Evolutionary conservation across 2,888 invertebrate genomes (phyloP).

Genomic region (Chrysomela aeneicollis): DNA sequence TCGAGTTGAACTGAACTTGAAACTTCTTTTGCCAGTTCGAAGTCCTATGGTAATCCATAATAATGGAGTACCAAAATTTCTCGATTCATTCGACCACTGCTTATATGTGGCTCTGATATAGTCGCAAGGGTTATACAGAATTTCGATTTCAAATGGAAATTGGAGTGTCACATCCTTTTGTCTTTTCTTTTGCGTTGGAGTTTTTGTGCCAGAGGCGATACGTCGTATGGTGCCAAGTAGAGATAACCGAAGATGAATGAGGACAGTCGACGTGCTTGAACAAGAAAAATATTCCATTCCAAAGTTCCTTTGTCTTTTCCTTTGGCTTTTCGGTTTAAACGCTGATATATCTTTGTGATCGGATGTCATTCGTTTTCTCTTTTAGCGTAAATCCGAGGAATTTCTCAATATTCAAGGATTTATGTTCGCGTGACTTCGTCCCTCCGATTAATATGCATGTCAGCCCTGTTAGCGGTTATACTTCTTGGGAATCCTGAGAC

Average conservation of each 20-base stretch:
- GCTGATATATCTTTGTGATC: constrained; percentile 48
- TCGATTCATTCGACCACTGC: constrained; percentile 29
- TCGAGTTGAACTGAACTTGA: too few relatives aligned
- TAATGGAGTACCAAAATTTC: not conserved
- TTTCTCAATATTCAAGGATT: constrained; percentile 50
- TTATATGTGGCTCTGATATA: constrained; percentile 51
- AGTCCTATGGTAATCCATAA: too few relatives aligned
- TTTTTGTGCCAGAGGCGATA: constrained; percentile 57
- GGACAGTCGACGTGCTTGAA: constrained; percentile 57
- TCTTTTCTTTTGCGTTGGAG: constrained; percentile 53
- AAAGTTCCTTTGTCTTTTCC: constrained; percentile 55
- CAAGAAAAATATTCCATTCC: constrained; percentile 58
- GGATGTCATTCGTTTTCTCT: constrained; percentile 43
- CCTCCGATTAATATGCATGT: constrained; percentile 46
- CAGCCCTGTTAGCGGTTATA: constrained; percentile 42
- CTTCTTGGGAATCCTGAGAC: constrained; percentile 47
- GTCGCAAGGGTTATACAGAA: constrained; percentile 51
- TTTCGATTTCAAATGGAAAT: constrained; percentile 62
- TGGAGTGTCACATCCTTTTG: constrained; percentile 62
- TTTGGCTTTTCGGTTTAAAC: constrained; percentile 52
- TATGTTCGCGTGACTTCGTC: constrained; percentile 46
- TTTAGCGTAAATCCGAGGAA: constrained; percentile 43
- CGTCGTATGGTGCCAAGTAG: constrained; percentile 56
- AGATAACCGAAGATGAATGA: constrained; percentile 60
- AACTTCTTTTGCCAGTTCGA: too few relatives aligned